Evolutionary conservation across 2,888 invertebrate species (phyloP).

Genomic region (Axea sp.): DNA sequence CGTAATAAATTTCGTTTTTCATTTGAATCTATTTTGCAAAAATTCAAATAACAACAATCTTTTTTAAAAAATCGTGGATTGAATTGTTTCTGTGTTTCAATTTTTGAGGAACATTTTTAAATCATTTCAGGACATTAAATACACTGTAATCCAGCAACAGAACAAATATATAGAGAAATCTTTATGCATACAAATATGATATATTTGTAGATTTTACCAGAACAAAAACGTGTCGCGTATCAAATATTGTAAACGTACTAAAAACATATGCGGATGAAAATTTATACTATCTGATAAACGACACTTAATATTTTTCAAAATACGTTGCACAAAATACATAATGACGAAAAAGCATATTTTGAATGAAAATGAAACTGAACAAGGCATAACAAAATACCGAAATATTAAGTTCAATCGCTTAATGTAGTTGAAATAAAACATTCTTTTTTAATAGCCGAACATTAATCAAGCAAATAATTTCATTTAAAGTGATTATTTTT

Average conservation of each 20-base stretch:
- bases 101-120: no score
- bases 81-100: no score
- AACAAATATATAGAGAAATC: conserved; percentile 35
- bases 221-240: conserved; percentile 21
- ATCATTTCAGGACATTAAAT: conserved; percentile 21
- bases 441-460: no score
- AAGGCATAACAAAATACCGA: conserved; percentile 7
- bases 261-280: conserved; percentile 4
- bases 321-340: conserved; percentile 52
- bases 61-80: no score
- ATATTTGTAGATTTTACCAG: conserved; percentile 55
- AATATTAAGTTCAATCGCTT: background rate
- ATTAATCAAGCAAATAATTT: no score
- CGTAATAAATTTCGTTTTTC: no score
- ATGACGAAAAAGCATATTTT: conserved; percentile 47
- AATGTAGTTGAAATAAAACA: no score
- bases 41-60: no score
- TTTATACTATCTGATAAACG: conserved; percentile 39
- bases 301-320: conserved; percentile 57
- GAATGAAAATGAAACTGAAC: conserved; percentile 25
- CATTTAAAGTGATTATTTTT: no score
- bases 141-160: conserved; percentile 10
- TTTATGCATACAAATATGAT: conserved; percentile 49
- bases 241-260: conserved; percentile 20
- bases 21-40: no score